Base-by-base conservation (phyloP, 2,113 vertebrate species). In the Oophaga pumilio region DNA sequence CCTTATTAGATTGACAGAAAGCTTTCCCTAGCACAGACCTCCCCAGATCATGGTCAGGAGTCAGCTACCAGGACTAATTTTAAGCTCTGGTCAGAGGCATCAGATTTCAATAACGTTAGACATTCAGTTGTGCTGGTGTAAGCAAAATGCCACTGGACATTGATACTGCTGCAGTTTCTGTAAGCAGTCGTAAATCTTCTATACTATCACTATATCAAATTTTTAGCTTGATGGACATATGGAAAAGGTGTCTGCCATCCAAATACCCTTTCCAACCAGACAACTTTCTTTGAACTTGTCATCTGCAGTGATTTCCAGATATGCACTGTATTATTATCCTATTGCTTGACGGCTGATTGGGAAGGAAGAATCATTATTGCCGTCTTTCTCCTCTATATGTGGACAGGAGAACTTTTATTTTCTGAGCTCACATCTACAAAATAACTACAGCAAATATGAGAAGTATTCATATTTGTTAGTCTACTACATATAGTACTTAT, bases 51-150 rank as follows among this genome's bases (percentile, higher is more conserved):
- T 56, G 69, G 82, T 89, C 62, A n/a, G 76, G 1, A 28, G 22
- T 53, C 82, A 49, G 78, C 33, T 57, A 49, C 74, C 53, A 79
- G 33, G 24, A 79, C 57, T 89, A 76, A 88, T 60, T 4, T 76
- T 71, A 50, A 76, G 52, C 10, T 77, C 89, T n/a, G 17, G 12
- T 57, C 59, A 56, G 73, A 83, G 50, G 59, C 82, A 4, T 92
- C 78, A 62, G 18, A 79, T 89, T 71, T 76, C 84, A 59, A 90
- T 89, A 86, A 74, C 28, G 59, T 77, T 88, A 57, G 81, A 76
- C 82, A 89, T 80, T 71, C 84, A 87, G 71, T 66, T 85, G 74
- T 88, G 89, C 89, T 85, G 33, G 68, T 57, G 62, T 56, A 60
- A 79, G 76, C 50, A 28, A 49, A 76, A 64, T 76, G 15, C 79